Base-by-base conservation (phyloP, 2,888 invertebrate species). In the Apantesis nais region DNA sequence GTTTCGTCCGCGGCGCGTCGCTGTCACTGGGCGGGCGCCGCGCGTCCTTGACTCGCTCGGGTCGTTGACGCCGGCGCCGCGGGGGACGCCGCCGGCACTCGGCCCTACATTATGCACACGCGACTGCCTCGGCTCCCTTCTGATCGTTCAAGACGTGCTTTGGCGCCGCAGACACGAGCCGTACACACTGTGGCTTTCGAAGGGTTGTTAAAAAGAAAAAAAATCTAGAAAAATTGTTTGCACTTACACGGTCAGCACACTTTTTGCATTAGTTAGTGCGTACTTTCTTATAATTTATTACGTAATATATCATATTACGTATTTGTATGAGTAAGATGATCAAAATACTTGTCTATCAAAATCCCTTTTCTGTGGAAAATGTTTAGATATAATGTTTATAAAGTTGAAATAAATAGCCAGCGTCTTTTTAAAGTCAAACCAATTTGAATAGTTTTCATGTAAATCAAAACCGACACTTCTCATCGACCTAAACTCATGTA, bases 11-110 rank as follows among this genome's bases (percentile, higher is more conserved):
- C 76, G 75, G 74, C 74, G 67, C 78, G 73, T 69, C 74, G 70
- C 80, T 83, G 85, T 84, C 83, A 85, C 84, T 85, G 83, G 84
- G 86, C 86, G 86, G 83, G 83, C 83, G 85, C 78, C 74, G 78
- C 74, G 88, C 91, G 92, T 90, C 92, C 92, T 92, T 92, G 92
- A 91, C 89, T 90, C 85, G 86, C 84, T 81, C 82, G 85, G 91
- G 91, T 92, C 92, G 89, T 92, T 92, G 91, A 90, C 91, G 89
- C 88, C 86, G 89, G 87, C 89, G 90, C 89, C 88, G 87, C 84
- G 86, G 88, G 88, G 88, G 85, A 81, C 85, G 84, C 84, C 84
- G 77, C 69, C 78, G 76, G 73, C 76, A 70, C 66, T 81, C 86
- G 89, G 86, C 86, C 89, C 89, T 89, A 88, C 88, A 88, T 90